Evolutionary conservation across 2,797 vertebrate species (phyloP).

Genomic region (Myotis myotis): DNA sequence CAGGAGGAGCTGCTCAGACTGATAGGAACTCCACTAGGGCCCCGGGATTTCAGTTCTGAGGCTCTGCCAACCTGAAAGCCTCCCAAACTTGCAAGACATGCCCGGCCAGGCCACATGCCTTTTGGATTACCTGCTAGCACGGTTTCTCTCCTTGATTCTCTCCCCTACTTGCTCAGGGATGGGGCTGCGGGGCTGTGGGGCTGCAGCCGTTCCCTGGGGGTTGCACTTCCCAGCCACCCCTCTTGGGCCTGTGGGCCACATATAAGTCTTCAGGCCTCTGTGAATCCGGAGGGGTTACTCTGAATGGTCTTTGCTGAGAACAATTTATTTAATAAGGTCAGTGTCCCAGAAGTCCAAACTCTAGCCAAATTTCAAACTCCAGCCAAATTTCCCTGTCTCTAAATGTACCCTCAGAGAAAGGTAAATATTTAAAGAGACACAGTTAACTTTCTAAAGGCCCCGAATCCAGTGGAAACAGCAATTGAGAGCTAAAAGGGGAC

Average conservation of each 20-base stretch:
- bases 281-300: background rate
- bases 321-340: slow-evolving; percentile 53
- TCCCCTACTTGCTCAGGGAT: background rate
- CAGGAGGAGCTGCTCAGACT: background rate
- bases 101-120: background rate
- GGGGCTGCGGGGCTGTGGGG: background rate
- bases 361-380: background rate
- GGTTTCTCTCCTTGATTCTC: background rate
- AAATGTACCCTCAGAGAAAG: background rate
- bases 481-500: background rate
- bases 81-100: background rate
- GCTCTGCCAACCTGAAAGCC: background rate
- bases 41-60: background rate
- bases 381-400: background rate
- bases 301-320: slow-evolving; percentile 31
- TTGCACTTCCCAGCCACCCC: background rate
- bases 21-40: background rate
- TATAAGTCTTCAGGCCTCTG: background rate
- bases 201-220: background rate
- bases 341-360: slow-evolving; percentile 25
- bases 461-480: background rate
- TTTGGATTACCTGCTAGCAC: background rate
- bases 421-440: slow-evolving; percentile 38
- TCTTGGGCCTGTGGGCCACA: background rate
- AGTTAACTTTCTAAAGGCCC: background rate